These are phyloP conservation scores for Drosophila rhopaloa DNA, from an alignment of 1,140 invertebrate species.

Conservation along the genomic window DNA sequence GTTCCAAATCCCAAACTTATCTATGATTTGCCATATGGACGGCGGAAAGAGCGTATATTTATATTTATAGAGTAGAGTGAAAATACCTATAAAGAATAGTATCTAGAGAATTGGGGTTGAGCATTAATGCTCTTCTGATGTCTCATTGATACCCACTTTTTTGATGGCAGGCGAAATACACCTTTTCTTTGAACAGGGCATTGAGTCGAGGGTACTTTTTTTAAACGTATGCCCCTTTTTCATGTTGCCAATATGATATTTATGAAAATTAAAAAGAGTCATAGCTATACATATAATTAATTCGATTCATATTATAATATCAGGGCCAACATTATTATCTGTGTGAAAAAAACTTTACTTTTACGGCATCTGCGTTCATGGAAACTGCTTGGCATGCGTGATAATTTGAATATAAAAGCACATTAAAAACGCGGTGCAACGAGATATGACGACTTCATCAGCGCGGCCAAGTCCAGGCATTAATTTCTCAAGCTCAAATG, in stretches of 20 bases:
- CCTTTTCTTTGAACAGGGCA: no score
- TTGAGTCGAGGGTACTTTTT: no score
- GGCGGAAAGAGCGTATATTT: not conserved
- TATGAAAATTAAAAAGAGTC: not conserved
- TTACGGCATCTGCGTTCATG: constrained; percentile 26
- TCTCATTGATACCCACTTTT: no score
- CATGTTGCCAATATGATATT: not conserved
- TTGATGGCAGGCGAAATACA: no score
- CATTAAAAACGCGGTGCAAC: constrained; percentile 56
- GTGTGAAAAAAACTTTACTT: constrained; percentile 28
- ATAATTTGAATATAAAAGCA: constrained; percentile 80
- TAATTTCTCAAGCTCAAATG: constrained; percentile 71
- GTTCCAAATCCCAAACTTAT: constrained; percentile 6
- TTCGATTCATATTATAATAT: not conserved
- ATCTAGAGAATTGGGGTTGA: no score
- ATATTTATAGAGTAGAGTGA: not conserved
- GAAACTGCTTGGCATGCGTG: constrained; percentile 74
- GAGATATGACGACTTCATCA: constrained; percentile 50
- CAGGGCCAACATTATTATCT: constrained; percentile 7
- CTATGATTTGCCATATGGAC: constrained; percentile 16
- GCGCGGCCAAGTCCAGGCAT: constrained; percentile 11
- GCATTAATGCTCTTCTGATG: no score
- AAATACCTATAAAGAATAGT: no score
- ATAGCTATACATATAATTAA: not conserved
- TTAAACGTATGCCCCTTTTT: no score